phyloP scores from a whole-genome alignment of 2,113 vertebrate genomes.

The Ammodytes marinus region DNA sequence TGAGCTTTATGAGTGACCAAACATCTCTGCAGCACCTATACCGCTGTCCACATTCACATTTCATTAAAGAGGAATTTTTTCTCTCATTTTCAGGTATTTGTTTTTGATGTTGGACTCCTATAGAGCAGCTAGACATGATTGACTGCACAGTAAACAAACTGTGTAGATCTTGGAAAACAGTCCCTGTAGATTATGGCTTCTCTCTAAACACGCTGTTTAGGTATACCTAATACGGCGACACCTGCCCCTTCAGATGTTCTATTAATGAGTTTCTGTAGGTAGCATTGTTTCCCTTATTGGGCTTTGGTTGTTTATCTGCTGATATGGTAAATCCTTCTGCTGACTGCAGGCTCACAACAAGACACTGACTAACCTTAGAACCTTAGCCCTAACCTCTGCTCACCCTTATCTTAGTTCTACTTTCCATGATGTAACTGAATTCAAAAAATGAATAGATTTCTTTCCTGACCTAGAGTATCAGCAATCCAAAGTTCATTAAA shows the following conservation, averaged over 20 bases:
- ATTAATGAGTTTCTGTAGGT: background rate
- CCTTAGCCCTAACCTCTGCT: background rate
- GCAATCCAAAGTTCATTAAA: slow-evolving; percentile 4
- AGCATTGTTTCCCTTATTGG: background rate
- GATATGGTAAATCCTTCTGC: background rate
- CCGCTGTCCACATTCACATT: background rate
- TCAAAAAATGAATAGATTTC: background rate
- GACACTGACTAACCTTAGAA: background rate
- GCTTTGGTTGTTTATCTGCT: background rate
- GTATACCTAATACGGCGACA: background rate
- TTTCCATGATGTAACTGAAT: background rate
- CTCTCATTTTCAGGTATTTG: no score
- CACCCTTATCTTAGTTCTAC: background rate
- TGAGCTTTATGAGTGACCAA: background rate
- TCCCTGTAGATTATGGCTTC: no score
- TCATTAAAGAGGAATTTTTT: background rate
- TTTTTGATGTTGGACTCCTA: no score
- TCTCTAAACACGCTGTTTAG: no score
- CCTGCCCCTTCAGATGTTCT: background rate
- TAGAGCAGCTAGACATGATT: no score
- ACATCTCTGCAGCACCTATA: background rate
- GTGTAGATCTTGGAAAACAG: no score
- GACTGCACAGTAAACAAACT: no score
- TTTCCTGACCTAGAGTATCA: background rate
- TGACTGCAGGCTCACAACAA: background rate